Base-by-base conservation (phyloP, 1,140 invertebrate species). In the Calephelis nemesis region DNA sequence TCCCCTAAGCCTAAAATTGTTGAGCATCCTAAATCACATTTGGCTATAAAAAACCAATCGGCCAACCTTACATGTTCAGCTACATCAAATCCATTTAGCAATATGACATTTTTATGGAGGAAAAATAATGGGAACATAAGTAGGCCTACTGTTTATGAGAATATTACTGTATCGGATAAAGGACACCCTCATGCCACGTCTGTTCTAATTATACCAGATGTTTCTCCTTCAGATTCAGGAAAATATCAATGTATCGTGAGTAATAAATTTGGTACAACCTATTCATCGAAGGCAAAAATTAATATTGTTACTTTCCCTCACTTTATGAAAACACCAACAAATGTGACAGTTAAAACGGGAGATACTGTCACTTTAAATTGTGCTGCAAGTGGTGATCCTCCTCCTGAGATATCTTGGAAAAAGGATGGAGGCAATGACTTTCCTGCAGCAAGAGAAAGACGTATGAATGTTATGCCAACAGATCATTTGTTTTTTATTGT, bases 371-470 rank as follows among this genome's bases (percentile, higher is more conserved):
- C 95, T 58, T 92, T 99, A 7, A 97, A 98, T 75, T 99, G 98
- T 93, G 96, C 97, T 2, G 98, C 98, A 10, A 94, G 94, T 68
- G 98, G 98, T 2, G 95, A 97, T 75, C 98, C 98, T 0, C 89
- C 93, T 39, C 98, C 98, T 47, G 95, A 97, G 87, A 97, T 98
- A 73, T 95, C 96, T 0, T 97, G 98, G 95, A 96, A 97, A 78
- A 99, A 99, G 90, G 98, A 98, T 92, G 97, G 96, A n/a, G 97
- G 96, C 0, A 96, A 97, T 84, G 96, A 98, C 87, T 99, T 99
- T 87, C 98, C 98, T 9, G 98, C 98, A 8, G 98, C 98, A 12
- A 93, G 96, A 68, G 98, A 99, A 86, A 94, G 98, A 52, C 93
- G 98, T 30, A 96, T 99, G 95, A 96, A 97, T 85, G 97, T 98